Percentiles rank a stretch among this genome's conserved stretches.
These are phyloP conservation scores for Okamejei kenojei DNA, from an alignment of 2,797 vertebrate genomes.

Conservation along the genomic window DNA sequence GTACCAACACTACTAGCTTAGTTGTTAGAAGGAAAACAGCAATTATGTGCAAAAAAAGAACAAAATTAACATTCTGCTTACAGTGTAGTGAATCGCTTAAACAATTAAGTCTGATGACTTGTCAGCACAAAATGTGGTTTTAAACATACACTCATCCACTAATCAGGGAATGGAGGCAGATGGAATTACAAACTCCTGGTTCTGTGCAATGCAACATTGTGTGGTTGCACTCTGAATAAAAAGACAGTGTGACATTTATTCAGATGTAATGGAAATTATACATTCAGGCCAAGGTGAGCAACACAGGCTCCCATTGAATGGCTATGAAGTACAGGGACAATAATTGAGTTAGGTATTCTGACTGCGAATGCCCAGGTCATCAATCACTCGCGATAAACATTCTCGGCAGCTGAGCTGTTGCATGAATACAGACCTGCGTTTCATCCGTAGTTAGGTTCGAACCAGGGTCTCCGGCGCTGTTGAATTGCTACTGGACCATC, in stretches of 20 bases:
- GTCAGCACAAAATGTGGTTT: constrained; percentile 31
- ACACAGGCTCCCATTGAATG: not conserved
- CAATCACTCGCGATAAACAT: too few relatives aligned
- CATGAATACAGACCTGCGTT: too few relatives aligned
- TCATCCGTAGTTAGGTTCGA: too few relatives aligned
- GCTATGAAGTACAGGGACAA: not conserved
- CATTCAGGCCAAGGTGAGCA: not conserved
- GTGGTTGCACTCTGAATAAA: not conserved
- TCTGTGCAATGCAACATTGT: not conserved
- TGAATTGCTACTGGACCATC: too few relatives aligned
- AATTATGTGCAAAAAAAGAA: constrained; percentile 36
- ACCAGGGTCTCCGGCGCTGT: too few relatives aligned
- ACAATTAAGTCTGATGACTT: constrained; percentile 37
- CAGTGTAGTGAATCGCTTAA: constrained; percentile 29
- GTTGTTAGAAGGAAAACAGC: constrained; percentile 34
- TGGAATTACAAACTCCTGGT: not conserved
- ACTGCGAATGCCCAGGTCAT: too few relatives aligned
- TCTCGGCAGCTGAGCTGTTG: too few relatives aligned
- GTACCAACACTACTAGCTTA: constrained; percentile 26
- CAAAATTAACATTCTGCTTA: constrained; percentile 39
- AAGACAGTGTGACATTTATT: not conserved
- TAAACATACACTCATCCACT: constrained; percentile 6
- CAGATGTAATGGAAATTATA: constrained; percentile 13
- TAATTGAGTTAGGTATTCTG: too few relatives aligned
- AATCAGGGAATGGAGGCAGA: not conserved